A percentile compares a stretch with the other conserved stretches of the same genome.
These are phyloP conservation scores for Boulengeromyrus knoepffleri DNA, from an alignment of 2,113 vertebrate genomes.

Conservation along the genomic window DNA sequence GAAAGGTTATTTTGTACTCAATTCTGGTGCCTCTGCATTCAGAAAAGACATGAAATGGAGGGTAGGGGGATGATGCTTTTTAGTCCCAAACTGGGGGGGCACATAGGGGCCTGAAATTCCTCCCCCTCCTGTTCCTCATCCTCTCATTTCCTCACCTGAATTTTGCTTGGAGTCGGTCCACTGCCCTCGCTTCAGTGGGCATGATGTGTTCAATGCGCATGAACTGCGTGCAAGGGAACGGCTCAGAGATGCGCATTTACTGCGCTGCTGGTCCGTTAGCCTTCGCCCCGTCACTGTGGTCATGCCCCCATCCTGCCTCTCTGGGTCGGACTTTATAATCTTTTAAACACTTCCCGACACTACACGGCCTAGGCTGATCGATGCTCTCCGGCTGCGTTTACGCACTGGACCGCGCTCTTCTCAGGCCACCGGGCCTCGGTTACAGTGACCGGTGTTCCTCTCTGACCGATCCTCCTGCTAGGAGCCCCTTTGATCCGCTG, in stretches of 20 bases:
- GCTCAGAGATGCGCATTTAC: not conserved
- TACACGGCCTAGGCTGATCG: not conserved
- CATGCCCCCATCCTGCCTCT: not conserved
- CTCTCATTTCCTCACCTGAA: not conserved
- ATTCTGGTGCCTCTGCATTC: not conserved
- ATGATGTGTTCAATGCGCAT: not conserved
- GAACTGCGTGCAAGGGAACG: not conserved
- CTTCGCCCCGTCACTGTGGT: not conserved
- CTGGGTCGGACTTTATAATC: not conserved
- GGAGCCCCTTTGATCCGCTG: slow-evolving; percentile 1
- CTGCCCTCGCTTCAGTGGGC: not conserved
- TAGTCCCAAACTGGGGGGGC: not conserved
- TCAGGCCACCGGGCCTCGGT: not conserved
- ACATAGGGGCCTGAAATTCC: not conserved
- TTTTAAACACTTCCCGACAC: not conserved
- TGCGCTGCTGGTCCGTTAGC: not conserved
- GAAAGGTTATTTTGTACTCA: not conserved
- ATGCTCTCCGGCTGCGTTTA: not conserved
- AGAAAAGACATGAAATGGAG: not conserved
- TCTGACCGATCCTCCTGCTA: not conserved
- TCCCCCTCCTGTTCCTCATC: not conserved
- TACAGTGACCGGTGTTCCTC: not conserved
- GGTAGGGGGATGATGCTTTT: not conserved
- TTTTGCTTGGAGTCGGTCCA: not conserved
- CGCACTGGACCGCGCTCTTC: not conserved